A percentile compares a stretch with the other conserved stretches of the same genome.
Evolutionary conservation across 2,888 invertebrate species (phyloP).

Genomic region (Tethea ocularis): DNA sequence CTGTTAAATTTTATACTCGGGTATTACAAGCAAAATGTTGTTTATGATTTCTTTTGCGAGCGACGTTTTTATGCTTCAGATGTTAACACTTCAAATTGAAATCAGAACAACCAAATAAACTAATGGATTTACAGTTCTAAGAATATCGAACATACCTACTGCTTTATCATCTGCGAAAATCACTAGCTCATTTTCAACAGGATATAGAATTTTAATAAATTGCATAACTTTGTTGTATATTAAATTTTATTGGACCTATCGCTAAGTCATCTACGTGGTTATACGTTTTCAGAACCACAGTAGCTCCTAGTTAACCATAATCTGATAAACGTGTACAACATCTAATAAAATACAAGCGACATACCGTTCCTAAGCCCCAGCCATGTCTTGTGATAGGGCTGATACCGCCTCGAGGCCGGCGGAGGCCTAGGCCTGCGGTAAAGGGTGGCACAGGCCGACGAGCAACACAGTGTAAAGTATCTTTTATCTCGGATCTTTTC

Average conservation of each 20-base stretch:
- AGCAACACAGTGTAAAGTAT: slow-evolving; percentile 69
- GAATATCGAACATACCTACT: background rate
- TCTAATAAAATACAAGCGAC: slow-evolving; percentile 20
- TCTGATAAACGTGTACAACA: background rate
- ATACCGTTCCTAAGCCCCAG: slow-evolving; percentile 75
- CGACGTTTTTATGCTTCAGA: background rate
- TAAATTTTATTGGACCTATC: background rate
- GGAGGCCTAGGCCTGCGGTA: slow-evolving; percentile 50
- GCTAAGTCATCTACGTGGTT: background rate
- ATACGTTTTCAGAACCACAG: background rate
- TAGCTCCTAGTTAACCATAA: background rate
- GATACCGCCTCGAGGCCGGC: slow-evolving; percentile 58
- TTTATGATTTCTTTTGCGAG: background rate
- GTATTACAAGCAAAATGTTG: background rate
- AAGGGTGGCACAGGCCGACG: slow-evolving; percentile 54
- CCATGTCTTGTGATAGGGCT: slow-evolving; percentile 76
- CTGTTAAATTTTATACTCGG: background rate
- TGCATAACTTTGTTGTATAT: background rate
- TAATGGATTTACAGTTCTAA: background rate
- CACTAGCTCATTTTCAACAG: background rate
- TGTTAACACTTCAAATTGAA: background rate
- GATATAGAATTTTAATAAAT: background rate
- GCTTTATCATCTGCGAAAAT: background rate
- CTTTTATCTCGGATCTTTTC: slow-evolving; percentile 76
- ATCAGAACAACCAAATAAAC: background rate